Evolutionary conservation across 2,888 invertebrate genomes (phyloP).

Genomic region (Philhelius pedissequus): DNA sequence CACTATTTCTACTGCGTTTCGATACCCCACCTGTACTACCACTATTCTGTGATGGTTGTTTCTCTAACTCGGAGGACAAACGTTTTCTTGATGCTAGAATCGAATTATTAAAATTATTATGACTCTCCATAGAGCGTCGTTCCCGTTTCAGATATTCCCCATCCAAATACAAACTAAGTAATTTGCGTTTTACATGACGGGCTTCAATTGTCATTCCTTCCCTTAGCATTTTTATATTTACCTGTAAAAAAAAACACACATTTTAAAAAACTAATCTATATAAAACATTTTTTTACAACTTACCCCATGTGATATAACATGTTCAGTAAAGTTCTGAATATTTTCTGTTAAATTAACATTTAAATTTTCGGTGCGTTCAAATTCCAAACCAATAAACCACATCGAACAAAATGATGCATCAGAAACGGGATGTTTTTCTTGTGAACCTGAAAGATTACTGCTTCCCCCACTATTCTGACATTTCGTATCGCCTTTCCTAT

Average conservation of each 20-base stretch:
- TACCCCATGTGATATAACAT: constrained; percentile 88
- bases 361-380: constrained; percentile 91
- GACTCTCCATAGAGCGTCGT: constrained; percentile 82
- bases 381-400: constrained; percentile 99
- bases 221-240: constrained; percentile 82
- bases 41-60: constrained; percentile 71
- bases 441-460: constrained; percentile 65
- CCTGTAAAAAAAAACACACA: constrained; percentile 75
- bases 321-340: constrained; percentile 93
- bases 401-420: constrained; percentile 85
- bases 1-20: constrained; percentile 74
- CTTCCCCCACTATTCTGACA: constrained; percentile 75
- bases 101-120: constrained; percentile 76
- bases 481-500: constrained; percentile 73
- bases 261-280: neutral
- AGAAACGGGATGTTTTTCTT: constrained; percentile 71
- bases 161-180: constrained; percentile 86
- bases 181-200: constrained; percentile 91
- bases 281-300: constrained; percentile 72
- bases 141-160: constrained; percentile 85
- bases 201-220: constrained; percentile 91
- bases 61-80: constrained; percentile 76
- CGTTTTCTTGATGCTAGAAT: constrained; percentile 77
- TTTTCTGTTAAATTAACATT: constrained; percentile 96
- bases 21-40: constrained; percentile 13